Percentiles rank a stretch among this genome's conserved stretches.
Evolutionary conservation across 2,888 invertebrate species (phyloP).

Genomic region (Hemicrepidius hirtus): DNA sequence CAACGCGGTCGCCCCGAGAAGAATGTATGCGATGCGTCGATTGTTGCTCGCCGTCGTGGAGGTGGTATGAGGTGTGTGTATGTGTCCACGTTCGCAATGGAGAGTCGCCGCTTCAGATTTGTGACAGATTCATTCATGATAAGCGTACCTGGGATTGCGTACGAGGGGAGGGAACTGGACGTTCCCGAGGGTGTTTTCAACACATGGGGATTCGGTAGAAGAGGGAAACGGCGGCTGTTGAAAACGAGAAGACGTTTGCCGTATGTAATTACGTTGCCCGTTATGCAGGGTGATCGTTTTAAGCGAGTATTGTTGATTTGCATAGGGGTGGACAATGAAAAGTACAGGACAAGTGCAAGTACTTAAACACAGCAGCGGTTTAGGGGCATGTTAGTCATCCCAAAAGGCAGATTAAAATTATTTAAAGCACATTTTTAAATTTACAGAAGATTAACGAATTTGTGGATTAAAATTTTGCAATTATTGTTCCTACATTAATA

Average conservation of each 20-base stretch:
- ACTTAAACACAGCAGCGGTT: conserved; percentile 5
- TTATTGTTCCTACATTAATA: too few species aligned
- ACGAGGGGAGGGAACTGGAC: conserved; percentile 31
- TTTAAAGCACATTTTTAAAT: too few species aligned
- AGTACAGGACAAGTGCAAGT: conserved; percentile 21
- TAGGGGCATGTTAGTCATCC: neutral
- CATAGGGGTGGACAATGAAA: conserved; percentile 29
- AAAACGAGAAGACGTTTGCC: conserved; percentile 42
- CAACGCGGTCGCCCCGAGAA: conserved; percentile 13
- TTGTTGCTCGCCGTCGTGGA: conserved; percentile 15
- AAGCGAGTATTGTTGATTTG: conserved; percentile 33
- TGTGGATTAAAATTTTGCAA: too few species aligned
- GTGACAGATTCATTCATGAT: conserved; percentile 50
- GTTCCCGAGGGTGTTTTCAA: conserved; percentile 31
- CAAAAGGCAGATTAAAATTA: neutral
- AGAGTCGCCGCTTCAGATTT: conserved; percentile 27
- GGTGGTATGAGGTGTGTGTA: conserved; percentile 22
- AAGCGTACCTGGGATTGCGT: conserved; percentile 33
- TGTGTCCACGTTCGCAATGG: conserved; percentile 11
- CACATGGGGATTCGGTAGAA: conserved; percentile 17
- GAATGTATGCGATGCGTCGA: conserved; percentile 36
- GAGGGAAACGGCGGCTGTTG: conserved; percentile 25
- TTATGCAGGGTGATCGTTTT: conserved; percentile 39
- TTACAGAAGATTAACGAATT: too few species aligned
- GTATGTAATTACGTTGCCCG: conserved; percentile 28